Evolutionary conservation across 2,888 invertebrate species (phyloP), one percentile per base, ranked within the genome.

Genomic region (Unio delphinus): DNA sequence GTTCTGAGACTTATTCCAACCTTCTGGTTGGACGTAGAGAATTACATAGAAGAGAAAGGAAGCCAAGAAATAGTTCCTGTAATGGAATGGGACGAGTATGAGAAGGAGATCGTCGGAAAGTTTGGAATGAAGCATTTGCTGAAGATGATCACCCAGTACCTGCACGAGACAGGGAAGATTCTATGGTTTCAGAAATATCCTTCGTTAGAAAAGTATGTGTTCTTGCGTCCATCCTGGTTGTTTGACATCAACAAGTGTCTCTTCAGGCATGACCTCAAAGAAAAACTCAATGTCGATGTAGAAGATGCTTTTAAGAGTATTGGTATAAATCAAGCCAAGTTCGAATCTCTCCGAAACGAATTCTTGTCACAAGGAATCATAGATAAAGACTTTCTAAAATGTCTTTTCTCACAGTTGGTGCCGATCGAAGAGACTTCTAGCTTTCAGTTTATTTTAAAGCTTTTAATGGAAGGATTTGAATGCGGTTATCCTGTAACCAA

Each of bases 121-220:
- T 88, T 86, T 70, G 89, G 89, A n/a, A 87, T 86, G 87, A 85
- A 84, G 60, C 87, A 87, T 70, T 76, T 89, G 61, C 79, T 89
- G 54, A 75, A 72, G 26, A 76, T 80, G 28, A 88, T 89, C 62
- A 81, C 86, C 7, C 80, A 84, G 55, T 89, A 88, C 76, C 75
- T 89, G 17, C 89, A 89, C 67, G 88, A 89, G 64, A 87, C 82
- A 2, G 89, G 89, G 6, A 84, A 85, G 71, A 81, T 76, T 2
- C 61, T 85, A 26, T 87, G 87, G 88, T 87, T 87, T 66, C 76
- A 80, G 55, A 80, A 84, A 65, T 75, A 82, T 7, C 79, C 81
- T 4, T 64, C 77, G 4, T 73, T 87, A 58, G 82, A 81, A 59
- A 76, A 81, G n/a, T 79, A 73, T 65, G 82, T 89, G 59, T 83